Percentiles rank a stretch among this genome's conserved stretches.
Evolutionary conservation across 2,888 invertebrate genomes (phyloP).

Genomic region (Cataglyphis rosenhaueri): DNA sequence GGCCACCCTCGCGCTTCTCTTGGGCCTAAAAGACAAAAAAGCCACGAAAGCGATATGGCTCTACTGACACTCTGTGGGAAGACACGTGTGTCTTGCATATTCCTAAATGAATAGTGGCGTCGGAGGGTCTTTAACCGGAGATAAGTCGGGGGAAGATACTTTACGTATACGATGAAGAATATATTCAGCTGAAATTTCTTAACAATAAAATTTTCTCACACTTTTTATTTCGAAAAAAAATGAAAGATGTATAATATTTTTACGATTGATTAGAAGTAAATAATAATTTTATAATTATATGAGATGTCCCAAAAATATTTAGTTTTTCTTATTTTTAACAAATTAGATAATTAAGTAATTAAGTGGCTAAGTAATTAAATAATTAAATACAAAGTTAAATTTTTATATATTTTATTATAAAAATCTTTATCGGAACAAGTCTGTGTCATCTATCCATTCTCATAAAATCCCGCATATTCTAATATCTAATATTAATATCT

Average conservation of each 20-base stretch:
- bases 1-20: constrained; percentile 66
- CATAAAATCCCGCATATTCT: neutral
- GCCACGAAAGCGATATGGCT: constrained; percentile 74
- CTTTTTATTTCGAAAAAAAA: neutral
- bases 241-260: neutral
- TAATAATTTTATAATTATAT: neutral
- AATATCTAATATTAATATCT: too few species aligned
- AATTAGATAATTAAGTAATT: neutral
- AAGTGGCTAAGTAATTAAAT: neutral
- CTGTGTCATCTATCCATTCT: neutral
- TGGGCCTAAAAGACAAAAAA: constrained; percentile 62
- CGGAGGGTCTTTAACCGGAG: constrained; percentile 69
- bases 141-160: constrained; percentile 58
- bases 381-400: neutral
- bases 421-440: neutral
- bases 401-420: neutral
- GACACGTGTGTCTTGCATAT: constrained; percentile 73
- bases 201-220: constrained; percentile 10
- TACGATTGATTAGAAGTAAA: neutral
- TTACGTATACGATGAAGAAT: constrained; percentile 4
- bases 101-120: constrained; percentile 52
- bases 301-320: neutral
- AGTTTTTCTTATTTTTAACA: neutral
- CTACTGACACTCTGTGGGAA: constrained; percentile 75
- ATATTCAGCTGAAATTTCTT: constrained; percentile 18